A percentile compares a stretch with the other conserved stretches of the same genome.
phyloP scores from a whole-genome alignment of 2,797 vertebrate species.

The Malurus leucopterus region DNA sequence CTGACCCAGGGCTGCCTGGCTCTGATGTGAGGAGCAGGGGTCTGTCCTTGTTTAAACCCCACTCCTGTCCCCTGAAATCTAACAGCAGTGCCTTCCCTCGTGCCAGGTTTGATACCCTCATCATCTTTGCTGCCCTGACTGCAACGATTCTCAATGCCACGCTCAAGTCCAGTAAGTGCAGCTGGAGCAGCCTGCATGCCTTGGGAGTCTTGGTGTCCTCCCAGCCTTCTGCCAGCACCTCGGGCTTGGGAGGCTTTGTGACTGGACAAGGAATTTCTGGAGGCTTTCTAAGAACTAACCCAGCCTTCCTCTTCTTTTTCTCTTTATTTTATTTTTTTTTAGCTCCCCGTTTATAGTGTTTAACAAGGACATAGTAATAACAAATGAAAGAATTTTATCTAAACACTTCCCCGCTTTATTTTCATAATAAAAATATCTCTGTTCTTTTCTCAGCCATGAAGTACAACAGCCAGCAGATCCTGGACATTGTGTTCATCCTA shows the following conservation, averaged over 20 bases:
- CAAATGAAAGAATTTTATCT: neutral
- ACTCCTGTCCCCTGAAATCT: neutral
- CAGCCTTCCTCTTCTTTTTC: neutral
- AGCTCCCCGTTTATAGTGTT: neutral
- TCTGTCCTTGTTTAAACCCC: neutral
- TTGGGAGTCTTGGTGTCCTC: neutral
- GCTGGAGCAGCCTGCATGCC: constrained; percentile 34
- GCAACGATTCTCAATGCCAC: constrained; percentile 81
- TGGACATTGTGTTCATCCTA: constrained; percentile 91
- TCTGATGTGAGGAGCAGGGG: neutral
- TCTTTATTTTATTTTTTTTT: neutral
- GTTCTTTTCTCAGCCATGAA: constrained; percentile 65
- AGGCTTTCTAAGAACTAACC: neutral
- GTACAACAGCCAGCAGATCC: constrained; percentile 86
- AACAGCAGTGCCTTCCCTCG: constrained; percentile 4
- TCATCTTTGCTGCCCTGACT: constrained; percentile 85
- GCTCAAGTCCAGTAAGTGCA: constrained; percentile 78
- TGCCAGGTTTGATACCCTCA: constrained; percentile 88
- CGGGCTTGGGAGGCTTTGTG: neutral
- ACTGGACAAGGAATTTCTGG: neutral
- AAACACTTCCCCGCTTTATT: neutral
- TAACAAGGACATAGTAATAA: neutral
- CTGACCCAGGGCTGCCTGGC: neutral
- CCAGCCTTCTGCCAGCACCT: neutral
- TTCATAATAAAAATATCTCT: neutral